These are phyloP conservation scores for Sphaerodactylus townsendi DNA, from an alignment of 2,113 vertebrate genomes.

Conservation along the genomic window DNA sequence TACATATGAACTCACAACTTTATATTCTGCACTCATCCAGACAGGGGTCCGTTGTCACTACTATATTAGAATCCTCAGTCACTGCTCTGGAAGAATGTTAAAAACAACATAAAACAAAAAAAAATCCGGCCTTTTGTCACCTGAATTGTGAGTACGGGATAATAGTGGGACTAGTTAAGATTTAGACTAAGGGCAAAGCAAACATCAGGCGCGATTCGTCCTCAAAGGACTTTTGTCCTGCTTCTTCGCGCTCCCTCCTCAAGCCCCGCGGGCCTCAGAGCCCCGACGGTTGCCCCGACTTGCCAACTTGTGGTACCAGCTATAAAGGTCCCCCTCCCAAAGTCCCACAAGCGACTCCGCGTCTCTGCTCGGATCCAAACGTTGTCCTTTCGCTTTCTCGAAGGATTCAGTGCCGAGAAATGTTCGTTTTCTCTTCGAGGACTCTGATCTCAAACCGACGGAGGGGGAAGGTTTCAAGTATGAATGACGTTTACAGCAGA, in stretches of 20 bases:
- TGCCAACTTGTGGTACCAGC: neutral
- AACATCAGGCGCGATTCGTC: too few relatives aligned
- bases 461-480: conserved; percentile 62
- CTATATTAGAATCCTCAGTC: neutral
- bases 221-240: neutral
- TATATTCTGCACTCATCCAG: neutral
- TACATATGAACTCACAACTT: neutral
- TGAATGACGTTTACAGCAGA: conserved; percentile 51
- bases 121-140: neutral
- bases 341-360: accelerated
- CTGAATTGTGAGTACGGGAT: neutral
- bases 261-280: too few relatives aligned
- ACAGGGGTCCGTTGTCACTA: neutral
- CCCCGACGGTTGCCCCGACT: neutral
- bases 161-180: neutral
- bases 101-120: neutral
- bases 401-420: conserved; percentile 29
- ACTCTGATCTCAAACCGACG: neutral
- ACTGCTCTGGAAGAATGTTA: neutral
- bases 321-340: neutral
- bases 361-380: neutral
- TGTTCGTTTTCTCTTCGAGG: neutral
- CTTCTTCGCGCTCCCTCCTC: neutral
- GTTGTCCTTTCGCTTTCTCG: neutral
- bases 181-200: neutral